Percentiles rank a stretch among this genome's conserved stretches.
phyloP scores from a whole-genome alignment of 2,797 vertebrate species.

The Manis crassicaudata region DNA sequence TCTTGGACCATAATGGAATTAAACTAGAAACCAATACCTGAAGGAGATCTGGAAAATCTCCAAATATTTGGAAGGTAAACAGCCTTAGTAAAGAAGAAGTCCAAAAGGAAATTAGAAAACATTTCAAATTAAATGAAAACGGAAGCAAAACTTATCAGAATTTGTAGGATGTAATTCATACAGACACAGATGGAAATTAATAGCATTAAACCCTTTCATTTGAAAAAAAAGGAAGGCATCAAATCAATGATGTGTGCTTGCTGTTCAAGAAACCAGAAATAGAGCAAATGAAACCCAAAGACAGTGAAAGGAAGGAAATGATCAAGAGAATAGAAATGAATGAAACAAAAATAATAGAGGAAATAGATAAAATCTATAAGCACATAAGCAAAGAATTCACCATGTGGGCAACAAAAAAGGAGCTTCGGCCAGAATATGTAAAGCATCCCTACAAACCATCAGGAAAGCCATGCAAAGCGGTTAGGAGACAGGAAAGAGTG shows the following conservation, averaged over 20 bases:
- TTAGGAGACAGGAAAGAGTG: not conserved
- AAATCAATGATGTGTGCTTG: not conserved
- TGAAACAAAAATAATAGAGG: not conserved
- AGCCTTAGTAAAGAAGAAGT: not conserved
- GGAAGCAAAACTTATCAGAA: not conserved
- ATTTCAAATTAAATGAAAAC: not conserved
- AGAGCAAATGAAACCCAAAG: not conserved
- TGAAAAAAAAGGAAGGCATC: not conserved
- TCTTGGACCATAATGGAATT: not conserved
- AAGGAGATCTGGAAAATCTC: not conserved
- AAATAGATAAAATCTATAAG: not conserved
- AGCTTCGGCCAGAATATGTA: not conserved
- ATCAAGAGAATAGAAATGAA: not conserved
- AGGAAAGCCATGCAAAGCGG: not conserved
- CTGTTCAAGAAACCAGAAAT: not conserved
- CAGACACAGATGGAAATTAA: not conserved
- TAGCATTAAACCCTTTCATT: not conserved
- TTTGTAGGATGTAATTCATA: not conserved
- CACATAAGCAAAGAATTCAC: not conserved
- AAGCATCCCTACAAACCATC: not conserved
- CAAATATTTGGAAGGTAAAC: not conserved
- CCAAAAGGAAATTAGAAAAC: not conserved
- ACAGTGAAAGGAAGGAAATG: not conserved
- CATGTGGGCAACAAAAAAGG: too few species aligned
- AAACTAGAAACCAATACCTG: not conserved